Evolutionary conservation across 1,140 invertebrate genomes (phyloP).

Genomic region (Drosophila yakuba): DNA sequence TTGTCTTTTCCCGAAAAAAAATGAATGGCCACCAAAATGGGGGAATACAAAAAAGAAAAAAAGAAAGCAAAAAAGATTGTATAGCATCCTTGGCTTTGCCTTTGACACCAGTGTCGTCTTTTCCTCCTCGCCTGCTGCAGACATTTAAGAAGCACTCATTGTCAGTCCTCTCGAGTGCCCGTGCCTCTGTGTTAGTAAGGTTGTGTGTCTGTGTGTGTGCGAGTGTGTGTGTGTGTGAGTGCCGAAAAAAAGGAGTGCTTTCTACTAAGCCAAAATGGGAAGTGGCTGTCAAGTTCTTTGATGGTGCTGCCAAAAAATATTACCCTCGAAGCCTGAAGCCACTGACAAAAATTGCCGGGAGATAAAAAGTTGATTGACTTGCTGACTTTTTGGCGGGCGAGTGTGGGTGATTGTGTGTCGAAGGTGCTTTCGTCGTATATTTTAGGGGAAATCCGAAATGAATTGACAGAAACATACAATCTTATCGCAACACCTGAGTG

Average conservation of each 20-base stretch:
- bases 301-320: slow-evolving; percentile 54
- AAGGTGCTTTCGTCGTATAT: slow-evolving; percentile 4
- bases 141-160: slow-evolving; percentile 83
- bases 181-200: slow-evolving; percentile 18
- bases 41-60: slow-evolving; percentile 4
- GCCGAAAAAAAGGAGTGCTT: slow-evolving; percentile 41
- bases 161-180: slow-evolving; percentile 53
- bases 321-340: slow-evolving; percentile 33
- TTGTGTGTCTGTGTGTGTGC: not conserved
- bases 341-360: slow-evolving; percentile 33
- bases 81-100: slow-evolving; percentile 74
- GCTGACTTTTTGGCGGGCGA: slow-evolving; percentile 1
- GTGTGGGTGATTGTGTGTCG: not conserved
- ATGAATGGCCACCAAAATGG: slow-evolving; percentile 34
- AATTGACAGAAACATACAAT: slow-evolving; percentile 10
- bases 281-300: slow-evolving; percentile 52
- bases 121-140: slow-evolving; percentile 65
- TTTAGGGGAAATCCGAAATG: slow-evolving; percentile 3
- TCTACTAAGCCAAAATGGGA: slow-evolving; percentile 39
- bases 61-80: slow-evolving; percentile 46
- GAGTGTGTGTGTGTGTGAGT: slow-evolving; percentile 25
- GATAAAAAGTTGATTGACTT: slow-evolving; percentile 56
- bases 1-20: slow-evolving; percentile 69
- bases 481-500: slow-evolving; percentile 29
- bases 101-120: slow-evolving; percentile 64